phyloP scores from a whole-genome alignment of 53 echinoderm and acorn worm genomes.

The Zoroaster sp. region DNA sequence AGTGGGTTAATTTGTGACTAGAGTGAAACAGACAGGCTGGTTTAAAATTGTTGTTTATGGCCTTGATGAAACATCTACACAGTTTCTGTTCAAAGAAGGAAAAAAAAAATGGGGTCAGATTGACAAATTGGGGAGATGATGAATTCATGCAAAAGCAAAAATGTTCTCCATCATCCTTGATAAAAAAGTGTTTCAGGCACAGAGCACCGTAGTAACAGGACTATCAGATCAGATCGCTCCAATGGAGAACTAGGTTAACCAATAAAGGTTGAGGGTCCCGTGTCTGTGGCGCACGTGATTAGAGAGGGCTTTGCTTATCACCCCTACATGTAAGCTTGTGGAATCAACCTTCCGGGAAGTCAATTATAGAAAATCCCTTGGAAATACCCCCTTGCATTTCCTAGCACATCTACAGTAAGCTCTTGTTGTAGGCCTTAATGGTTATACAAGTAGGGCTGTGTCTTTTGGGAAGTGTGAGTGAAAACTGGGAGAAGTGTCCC shows the following conservation, averaged over 20 bases:
- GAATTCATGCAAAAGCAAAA: neutral
- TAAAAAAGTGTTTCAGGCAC: neutral
- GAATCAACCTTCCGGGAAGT: constrained; percentile 21
- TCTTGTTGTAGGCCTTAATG: neutral
- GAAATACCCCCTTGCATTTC: neutral
- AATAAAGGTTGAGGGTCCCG: neutral
- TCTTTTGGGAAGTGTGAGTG: neutral
- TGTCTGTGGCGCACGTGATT: neutral
- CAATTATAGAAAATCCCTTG: constrained; percentile 37
- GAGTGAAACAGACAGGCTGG: neutral
- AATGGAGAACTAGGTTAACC: constrained; percentile 37
- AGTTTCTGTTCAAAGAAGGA: neutral
- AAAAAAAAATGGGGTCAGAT: neutral
- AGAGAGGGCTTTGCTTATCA: neutral
- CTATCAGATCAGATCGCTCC: neutral
- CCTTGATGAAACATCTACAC: neutral
- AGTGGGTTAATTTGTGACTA: constrained; percentile 27
- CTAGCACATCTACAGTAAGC: neutral
- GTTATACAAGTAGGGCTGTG: constrained; percentile 13
- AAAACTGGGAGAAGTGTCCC: neutral
- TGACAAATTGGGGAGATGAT: neutral
- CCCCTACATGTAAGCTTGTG: neutral
- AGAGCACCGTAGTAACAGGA: neutral
- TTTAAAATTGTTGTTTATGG: neutral
- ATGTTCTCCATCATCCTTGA: constrained; percentile 36